phyloP scores from a whole-genome alignment of 1,140 invertebrate species.

The Zaprionus tsacasi region DNA sequence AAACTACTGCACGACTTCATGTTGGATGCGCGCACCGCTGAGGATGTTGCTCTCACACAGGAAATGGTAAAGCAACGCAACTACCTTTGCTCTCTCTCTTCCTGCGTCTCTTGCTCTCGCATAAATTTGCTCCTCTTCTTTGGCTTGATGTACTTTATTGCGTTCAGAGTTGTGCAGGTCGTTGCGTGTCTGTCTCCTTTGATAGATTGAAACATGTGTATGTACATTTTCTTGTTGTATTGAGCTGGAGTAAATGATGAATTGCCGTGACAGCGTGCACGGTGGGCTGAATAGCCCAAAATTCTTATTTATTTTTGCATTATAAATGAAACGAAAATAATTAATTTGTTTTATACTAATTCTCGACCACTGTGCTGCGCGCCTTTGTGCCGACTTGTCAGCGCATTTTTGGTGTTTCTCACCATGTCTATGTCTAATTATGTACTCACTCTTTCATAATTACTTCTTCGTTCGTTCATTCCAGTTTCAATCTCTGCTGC shows the following conservation, averaged over 20 bases:
- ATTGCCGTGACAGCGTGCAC: neutral
- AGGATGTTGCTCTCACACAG: slow-evolving; percentile 81
- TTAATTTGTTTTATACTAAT: neutral
- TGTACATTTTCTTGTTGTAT: slow-evolving; percentile 17
- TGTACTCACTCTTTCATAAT: slow-evolving; percentile 7
- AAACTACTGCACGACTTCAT: slow-evolving; percentile 83
- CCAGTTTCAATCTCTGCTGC: neutral
- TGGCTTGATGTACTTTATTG: neutral
- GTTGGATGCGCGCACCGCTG: slow-evolving; percentile 73
- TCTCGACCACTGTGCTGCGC: neutral
- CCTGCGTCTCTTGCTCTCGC: neutral
- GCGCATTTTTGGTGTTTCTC: neutral
- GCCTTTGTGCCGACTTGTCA: neutral
- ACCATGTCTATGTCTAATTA: slow-evolving; percentile 1
- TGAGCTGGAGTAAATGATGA: slow-evolving; percentile 12
- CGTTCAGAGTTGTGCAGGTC: neutral
- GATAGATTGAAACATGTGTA: slow-evolving; percentile 34
- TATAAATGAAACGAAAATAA: no score
- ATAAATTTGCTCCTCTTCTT: neutral
- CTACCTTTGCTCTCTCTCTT: slow-evolving; percentile 8
- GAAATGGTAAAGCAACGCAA: slow-evolving; percentile 79
- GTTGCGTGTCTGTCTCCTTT: slow-evolving; percentile 32
- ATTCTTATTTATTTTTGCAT: no score
- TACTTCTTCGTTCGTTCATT: slow-evolving; percentile 4
- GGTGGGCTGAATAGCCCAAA: neutral